Conservation (phyloP, 2,797 vertebrate species). For the Semotilus atromaculatus region DNA sequence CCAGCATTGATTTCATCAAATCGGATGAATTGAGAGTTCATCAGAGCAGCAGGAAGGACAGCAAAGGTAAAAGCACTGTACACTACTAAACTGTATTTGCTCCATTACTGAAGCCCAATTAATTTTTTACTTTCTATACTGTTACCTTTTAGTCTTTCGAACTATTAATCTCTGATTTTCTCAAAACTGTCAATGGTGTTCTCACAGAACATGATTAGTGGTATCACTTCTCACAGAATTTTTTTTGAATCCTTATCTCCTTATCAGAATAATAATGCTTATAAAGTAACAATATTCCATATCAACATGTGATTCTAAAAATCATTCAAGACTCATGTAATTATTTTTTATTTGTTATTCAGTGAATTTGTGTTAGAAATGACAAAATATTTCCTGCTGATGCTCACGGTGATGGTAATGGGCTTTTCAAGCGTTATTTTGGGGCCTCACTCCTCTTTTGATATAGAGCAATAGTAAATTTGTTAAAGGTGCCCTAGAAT, state of each 20-base stretch:
- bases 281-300: neutral
- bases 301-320: neutral
- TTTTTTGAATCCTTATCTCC: neutral
- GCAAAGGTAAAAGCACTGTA: conserved; percentile 71
- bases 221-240: neutral
- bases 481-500: too few species aligned
- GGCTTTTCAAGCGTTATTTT: neutral
- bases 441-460: neutral
- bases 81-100: neutral
- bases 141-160: neutral
- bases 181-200: too few species aligned
- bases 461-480: conserved; percentile 22
- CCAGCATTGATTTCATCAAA: conserved; percentile 87
- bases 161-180: neutral
- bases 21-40: conserved; percentile 78
- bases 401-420: neutral
- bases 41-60: conserved; percentile 76
- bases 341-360: neutral
- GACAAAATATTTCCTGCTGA: neutral
- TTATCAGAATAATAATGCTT: neutral
- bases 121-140: neutral
- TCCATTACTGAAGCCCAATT: neutral
- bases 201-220: neutral
- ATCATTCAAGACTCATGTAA: neutral
- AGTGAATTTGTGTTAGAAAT: neutral